Conservation (phyloP, 2,113 vertebrate genomes). For the Pitta sordida region DNA sequence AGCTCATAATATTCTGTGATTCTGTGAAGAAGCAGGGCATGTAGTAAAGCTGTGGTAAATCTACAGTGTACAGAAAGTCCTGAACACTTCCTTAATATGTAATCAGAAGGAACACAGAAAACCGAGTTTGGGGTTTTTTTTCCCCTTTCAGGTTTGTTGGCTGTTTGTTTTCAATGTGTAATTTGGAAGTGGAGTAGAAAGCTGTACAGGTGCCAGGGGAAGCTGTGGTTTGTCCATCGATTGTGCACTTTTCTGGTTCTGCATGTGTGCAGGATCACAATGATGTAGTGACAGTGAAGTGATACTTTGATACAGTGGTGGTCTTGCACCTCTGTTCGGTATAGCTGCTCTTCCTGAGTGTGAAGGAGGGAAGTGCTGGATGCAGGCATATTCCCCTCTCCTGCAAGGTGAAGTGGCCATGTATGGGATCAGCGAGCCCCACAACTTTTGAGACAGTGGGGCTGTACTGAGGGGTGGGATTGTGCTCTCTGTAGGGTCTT, state of each 20-base stretch:
- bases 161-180: background rate
- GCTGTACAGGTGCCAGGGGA: background rate
- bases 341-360: fast-evolving
- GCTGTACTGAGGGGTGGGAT: fast-evolving
- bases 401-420: background rate
- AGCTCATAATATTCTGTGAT: too few relatives aligned
- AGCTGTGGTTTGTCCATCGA: fast-evolving
- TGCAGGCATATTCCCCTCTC: fast-evolving
- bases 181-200: background rate
- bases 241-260: background rate
- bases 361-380: background rate
- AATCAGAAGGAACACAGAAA: background rate
- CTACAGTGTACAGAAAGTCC: background rate
- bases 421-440: background rate
- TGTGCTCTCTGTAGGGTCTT: background rate
- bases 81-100: background rate
- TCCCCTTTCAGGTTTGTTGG: background rate
- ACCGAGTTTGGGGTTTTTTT: fast-evolving
- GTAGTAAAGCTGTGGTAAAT: background rate
- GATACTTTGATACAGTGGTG: background rate
- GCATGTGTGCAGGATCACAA: fast-evolving
- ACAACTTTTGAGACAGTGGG: fast-evolving
- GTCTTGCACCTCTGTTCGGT: background rate
- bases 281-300: background rate
- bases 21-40: background rate